Evolutionary conservation across 2,113 vertebrate genomes (phyloP).

Genomic region (Poeciliopsis occidentalis): DNA sequence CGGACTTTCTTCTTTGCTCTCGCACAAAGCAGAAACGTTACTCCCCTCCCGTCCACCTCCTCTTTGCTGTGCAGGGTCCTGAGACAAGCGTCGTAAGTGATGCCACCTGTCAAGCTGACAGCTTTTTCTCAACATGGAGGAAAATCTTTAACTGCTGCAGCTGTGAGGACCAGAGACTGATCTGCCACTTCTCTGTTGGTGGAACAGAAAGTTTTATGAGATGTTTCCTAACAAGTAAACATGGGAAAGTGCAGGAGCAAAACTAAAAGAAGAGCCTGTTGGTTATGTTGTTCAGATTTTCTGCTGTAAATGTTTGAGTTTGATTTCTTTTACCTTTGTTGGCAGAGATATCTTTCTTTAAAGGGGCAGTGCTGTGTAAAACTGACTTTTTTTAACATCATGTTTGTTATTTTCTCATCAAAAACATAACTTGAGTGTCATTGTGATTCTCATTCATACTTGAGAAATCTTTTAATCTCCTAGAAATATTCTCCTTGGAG

Average conservation of each 20-base stretch:
- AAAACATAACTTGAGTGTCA: too few species aligned
- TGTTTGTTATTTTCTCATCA: too few species aligned
- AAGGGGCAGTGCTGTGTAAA: too few species aligned
- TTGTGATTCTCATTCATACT: too few species aligned
- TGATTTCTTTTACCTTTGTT: background rate
- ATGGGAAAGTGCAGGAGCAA: background rate
- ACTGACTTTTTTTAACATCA: too few species aligned
- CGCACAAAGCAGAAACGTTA: slow-evolving; percentile 48
- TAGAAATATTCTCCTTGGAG: too few species aligned
- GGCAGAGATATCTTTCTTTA: background rate
- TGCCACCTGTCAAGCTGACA: slow-evolving; percentile 71
- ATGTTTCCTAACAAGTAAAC: background rate
- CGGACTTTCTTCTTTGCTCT: slow-evolving; percentile 23
- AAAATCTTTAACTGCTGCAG: slow-evolving; percentile 53
- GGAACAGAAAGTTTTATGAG: background rate
- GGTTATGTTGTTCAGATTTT: background rate
- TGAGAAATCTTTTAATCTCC: too few species aligned
- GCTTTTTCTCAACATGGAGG: slow-evolving; percentile 36
- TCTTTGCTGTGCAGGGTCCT: slow-evolving; percentile 23
- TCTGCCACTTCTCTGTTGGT: slow-evolving; percentile 20
- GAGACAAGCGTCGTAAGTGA: slow-evolving; percentile 42
- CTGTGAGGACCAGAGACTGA: slow-evolving; percentile 9
- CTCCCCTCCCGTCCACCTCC: slow-evolving; percentile 11
- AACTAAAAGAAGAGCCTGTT: background rate
- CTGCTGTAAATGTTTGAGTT: background rate